These are phyloP conservation scores for Trilocha varians DNA, from an alignment of 2,888 invertebrate genomes.

Conservation along the genomic window DNA sequence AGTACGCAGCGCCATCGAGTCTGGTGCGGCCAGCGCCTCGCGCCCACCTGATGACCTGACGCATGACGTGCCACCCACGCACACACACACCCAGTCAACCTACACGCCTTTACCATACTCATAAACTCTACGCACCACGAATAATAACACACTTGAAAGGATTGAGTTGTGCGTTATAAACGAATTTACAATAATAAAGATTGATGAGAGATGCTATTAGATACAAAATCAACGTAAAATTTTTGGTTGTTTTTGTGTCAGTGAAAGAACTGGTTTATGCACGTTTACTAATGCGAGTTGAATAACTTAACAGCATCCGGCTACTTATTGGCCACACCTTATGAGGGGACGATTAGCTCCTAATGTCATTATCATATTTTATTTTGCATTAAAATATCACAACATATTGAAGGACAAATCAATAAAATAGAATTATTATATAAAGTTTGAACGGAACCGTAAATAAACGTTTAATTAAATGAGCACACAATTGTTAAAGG, in stretches of 20 bases:
- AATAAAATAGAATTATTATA: too few relatives aligned
- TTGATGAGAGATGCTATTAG: constrained; percentile 16
- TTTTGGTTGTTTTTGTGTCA: constrained; percentile 3
- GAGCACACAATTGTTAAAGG: constrained; percentile 37
- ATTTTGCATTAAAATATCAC: too few relatives aligned
- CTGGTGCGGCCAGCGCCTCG: constrained; percentile 29
- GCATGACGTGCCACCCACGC: constrained; percentile 42
- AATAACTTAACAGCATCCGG: background rate
- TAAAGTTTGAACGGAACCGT: background rate
- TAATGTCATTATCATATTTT: background rate
- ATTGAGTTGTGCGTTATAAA: constrained; percentile 23
- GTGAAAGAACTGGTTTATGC: background rate
- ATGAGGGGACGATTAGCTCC: background rate
- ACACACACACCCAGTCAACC: constrained; percentile 38
- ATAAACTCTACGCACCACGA: constrained; percentile 41
- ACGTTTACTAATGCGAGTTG: background rate
- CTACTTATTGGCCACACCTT: background rate
- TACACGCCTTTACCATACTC: constrained; percentile 42
- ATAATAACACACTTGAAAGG: constrained; percentile 29
- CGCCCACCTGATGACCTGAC: constrained; percentile 17
- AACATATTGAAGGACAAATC: too few relatives aligned
- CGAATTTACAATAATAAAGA: constrained; percentile 5
- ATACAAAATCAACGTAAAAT: background rate
- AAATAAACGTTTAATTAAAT: constrained; percentile 7
- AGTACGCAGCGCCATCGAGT: constrained; percentile 49